phyloP scores from a whole-genome alignment of 1,140 invertebrate genomes.

The Brachionus calyciflorus region DNA sequence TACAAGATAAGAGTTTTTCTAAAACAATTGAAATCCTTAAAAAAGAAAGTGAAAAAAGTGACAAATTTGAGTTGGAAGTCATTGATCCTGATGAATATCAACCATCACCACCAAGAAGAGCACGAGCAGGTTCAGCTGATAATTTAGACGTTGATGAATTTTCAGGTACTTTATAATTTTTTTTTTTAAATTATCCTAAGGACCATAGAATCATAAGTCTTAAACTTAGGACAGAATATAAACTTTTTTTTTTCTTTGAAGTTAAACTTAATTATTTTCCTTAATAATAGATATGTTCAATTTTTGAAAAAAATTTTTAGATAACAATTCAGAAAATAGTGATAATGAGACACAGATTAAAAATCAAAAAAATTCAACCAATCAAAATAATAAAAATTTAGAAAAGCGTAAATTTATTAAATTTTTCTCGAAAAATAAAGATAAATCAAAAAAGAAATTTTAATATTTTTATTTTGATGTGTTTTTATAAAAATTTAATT shows the following conservation, averaged over 20 bases:
- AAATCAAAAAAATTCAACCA: conserved; percentile 13
- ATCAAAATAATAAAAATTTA: neutral
- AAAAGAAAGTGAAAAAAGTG: conserved; percentile 16
- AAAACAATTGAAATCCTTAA: conserved; percentile 37
- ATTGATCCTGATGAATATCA: neutral
- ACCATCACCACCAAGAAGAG: neutral
- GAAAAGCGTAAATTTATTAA: conserved; percentile 14
- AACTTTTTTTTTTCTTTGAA: neutral
- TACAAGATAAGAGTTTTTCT: conserved; percentile 26
- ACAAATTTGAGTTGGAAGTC: conserved; percentile 1
- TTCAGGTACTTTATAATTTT: neutral
- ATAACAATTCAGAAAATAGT: neutral
- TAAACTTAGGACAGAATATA: neutral
- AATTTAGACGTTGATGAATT: conserved; percentile 29
- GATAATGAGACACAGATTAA: neutral
- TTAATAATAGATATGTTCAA: conserved; percentile 21
- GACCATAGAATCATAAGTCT: neutral
- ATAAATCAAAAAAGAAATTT: neutral
- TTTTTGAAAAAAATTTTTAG: conserved; percentile 45
- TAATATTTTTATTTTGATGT: too few species aligned
- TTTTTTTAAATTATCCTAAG: neutral
- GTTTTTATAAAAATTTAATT: too few species aligned
- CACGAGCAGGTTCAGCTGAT: conserved; percentile 8
- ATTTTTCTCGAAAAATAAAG: conserved; percentile 15
- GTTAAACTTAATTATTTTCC: neutral